These are phyloP conservation scores for Sinocyclocheilus rhinocerous DNA, from an alignment of 2,113 vertebrate genomes.

Conservation along the genomic window DNA sequence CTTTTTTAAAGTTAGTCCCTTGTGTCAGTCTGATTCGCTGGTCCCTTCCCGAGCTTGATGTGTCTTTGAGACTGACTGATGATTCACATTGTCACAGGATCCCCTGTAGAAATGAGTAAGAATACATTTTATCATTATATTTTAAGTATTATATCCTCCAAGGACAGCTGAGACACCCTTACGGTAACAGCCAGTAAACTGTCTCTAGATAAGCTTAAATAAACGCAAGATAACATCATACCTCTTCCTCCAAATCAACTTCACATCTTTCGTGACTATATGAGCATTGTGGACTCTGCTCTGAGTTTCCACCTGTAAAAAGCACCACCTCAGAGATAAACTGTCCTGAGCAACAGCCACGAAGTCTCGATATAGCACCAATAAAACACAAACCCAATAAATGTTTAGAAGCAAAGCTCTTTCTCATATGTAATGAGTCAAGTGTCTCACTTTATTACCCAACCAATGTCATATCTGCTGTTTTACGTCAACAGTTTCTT, in stretches of 20 bases:
- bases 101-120: background rate
- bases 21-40: background rate
- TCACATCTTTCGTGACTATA: background rate
- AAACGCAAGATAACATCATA: background rate
- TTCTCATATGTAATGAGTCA: background rate
- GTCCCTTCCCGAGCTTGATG: background rate
- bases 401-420: background rate
- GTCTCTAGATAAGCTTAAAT: slow-evolving; percentile 16
- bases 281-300: slow-evolving; percentile 14
- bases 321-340: slow-evolving; percentile 14
- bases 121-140: background rate
- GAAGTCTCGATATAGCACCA: background rate
- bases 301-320: slow-evolving; percentile 35
- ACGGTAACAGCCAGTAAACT: background rate
- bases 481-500: background rate
- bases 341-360: background rate
- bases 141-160: background rate
- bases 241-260: background rate
- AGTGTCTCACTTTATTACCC: background rate
- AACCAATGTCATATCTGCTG: background rate
- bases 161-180: background rate
- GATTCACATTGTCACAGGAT: background rate
- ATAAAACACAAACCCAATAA: slow-evolving; percentile 10
- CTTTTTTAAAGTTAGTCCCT: slow-evolving; percentile 45
- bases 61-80: background rate